Percentiles rank a stretch among this genome's conserved stretches.
Evolutionary conservation across 2,113 vertebrate genomes (phyloP).

Genomic region (Egretta garzetta): DNA sequence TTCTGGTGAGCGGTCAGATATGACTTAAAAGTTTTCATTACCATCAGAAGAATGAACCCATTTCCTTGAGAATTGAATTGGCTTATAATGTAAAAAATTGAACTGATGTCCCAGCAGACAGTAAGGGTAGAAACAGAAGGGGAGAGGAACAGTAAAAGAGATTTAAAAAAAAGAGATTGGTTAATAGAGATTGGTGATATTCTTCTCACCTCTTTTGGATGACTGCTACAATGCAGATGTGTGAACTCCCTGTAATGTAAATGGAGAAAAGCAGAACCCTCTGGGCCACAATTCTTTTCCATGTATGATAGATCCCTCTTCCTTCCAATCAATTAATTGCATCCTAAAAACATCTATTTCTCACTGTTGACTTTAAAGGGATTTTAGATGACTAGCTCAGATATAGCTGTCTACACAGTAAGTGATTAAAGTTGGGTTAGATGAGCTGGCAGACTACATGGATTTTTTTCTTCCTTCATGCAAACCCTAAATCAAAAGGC

Average conservation of each 20-base stretch:
- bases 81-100: neutral
- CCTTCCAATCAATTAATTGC: constrained; percentile 63
- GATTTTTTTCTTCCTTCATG: constrained; percentile 15
- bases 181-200: neutral
- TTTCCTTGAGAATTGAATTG: neutral
- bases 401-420: constrained; percentile 53
- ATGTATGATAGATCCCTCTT: constrained; percentile 34
- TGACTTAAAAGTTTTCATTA: neutral
- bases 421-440: constrained; percentile 66
- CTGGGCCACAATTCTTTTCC: constrained; percentile 20
- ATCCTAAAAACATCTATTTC: constrained; percentile 67
- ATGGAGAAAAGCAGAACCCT: constrained; percentile 6
- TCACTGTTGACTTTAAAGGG: constrained; percentile 64
- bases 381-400: constrained; percentile 66
- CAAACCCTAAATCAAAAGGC: constrained; percentile 62
- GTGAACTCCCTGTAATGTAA: neutral
- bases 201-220: neutral
- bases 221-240: neutral
- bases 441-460: constrained; percentile 42
- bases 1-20: neutral
- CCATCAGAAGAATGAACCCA: neutral
- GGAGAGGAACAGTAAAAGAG: neutral
- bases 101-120: neutral
- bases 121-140: neutral
- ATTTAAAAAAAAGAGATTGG: neutral